A percentile compares a stretch with the other conserved stretches of the same genome.
Evolutionary conservation across 2,797 vertebrate genomes (phyloP).

Genomic region (Triplophysa yarkandensis): DNA sequence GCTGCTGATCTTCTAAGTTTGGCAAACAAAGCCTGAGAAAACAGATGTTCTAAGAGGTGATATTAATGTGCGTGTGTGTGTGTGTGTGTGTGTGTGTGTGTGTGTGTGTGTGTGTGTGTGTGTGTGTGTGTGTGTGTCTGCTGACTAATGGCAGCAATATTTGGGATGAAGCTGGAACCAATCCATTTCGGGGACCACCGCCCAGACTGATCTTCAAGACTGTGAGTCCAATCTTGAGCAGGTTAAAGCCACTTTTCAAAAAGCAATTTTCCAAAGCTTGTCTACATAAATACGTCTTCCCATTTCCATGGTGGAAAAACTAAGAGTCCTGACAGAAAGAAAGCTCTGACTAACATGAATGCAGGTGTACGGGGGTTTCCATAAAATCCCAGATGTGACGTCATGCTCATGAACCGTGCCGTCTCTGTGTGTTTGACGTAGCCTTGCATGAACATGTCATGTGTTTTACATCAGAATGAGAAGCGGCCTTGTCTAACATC

Average conservation of each 20-base stretch:
- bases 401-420: not conserved
- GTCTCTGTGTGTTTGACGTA: conserved; percentile 4
- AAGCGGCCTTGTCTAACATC: conserved; percentile 6
- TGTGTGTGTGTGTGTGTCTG: conserved; percentile 7
- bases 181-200: conserved; percentile 58
- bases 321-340: not conserved
- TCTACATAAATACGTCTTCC: conserved; percentile 10
- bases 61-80: conserved; percentile 9
- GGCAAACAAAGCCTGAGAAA: conserved; percentile 50
- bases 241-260: conserved; percentile 17
- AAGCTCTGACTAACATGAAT: not conserved
- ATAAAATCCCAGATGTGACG: not conserved
- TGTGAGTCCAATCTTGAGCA: not conserved
- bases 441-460: conserved; percentile 23
- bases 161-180: conserved; percentile 61
- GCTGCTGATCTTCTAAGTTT: conserved; percentile 15
- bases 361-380: not conserved
- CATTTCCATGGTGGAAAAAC: conserved; percentile 14
- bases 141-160: conserved; percentile 64
- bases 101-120: conserved; percentile 4
- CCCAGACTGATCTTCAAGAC: conserved; percentile 50
- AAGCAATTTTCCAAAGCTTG: not conserved
- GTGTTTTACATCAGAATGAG: conserved; percentile 20
- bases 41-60: conserved; percentile 48
- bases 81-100: not conserved